Evolutionary conservation across 2,888 invertebrate species (phyloP).

Genomic region (Parasteatoda lunata): DNA sequence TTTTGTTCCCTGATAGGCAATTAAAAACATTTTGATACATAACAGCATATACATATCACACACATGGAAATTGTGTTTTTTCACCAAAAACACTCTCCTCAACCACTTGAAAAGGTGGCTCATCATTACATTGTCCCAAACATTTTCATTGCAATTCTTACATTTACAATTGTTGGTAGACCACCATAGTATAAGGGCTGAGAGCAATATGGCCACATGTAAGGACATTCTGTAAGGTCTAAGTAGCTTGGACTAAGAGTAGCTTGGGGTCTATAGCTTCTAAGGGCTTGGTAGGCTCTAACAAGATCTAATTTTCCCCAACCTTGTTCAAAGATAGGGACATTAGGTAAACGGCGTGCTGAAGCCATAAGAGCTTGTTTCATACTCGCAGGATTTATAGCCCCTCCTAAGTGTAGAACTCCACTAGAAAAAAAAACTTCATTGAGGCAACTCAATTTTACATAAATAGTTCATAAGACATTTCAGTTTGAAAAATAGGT

Average conservation of each 20-base stretch:
- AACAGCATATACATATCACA: no score
- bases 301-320: constrained; percentile 94
- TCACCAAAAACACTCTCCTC: no score
- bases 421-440: constrained; percentile 73
- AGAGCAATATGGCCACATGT: constrained; percentile 99
- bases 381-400: constrained; percentile 92
- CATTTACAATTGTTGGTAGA: constrained; percentile 91
- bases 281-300: constrained; percentile 84
- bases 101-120: no score
- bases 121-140: no score
- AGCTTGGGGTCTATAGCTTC: constrained; percentile 82
- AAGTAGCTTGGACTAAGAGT: constrained; percentile 83
- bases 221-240: constrained; percentile 94
- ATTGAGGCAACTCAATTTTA: background rate
- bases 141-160: constrained; percentile 70
- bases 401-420: constrained; percentile 77
- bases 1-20: no score
- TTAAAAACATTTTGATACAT: no score
- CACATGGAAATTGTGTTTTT: no score
- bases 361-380: constrained; percentile 96
- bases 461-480: background rate
- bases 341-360: constrained; percentile 86
- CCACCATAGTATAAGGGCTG: constrained; percentile 92
- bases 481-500: background rate
- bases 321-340: constrained; percentile 98